phyloP scores from a whole-genome alignment of 2,888 invertebrate species.

The Dioctria rufipes region DNA sequence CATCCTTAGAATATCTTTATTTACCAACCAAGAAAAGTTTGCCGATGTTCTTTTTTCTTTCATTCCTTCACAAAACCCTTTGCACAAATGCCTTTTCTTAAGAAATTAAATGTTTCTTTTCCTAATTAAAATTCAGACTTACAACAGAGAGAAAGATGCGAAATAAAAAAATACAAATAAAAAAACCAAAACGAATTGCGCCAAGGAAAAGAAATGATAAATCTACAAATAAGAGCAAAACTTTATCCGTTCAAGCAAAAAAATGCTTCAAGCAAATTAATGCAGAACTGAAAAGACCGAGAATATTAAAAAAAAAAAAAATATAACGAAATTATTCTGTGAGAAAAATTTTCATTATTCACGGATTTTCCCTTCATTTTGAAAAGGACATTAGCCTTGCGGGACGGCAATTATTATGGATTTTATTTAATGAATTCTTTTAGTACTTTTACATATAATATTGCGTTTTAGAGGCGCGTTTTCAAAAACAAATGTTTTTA shows the following conservation, averaged over 20 bases:
- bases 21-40: slow-evolving; percentile 21
- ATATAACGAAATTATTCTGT: slow-evolving; percentile 38
- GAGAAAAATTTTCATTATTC: slow-evolving; percentile 50
- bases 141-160: neutral
- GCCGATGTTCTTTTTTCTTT: slow-evolving; percentile 11
- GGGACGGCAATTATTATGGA: neutral
- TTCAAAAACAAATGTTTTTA: too few species aligned
- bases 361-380: slow-evolving; percentile 35
- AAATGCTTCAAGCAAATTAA: slow-evolving; percentile 43
- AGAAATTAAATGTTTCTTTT: slow-evolving; percentile 54
- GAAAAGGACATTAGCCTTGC: slow-evolving; percentile 9
- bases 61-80: slow-evolving; percentile 33
- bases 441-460: too few species aligned
- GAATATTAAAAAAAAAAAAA: slow-evolving; percentile 28
- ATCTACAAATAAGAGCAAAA: slow-evolving; percentile 49
- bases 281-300: slow-evolving; percentile 21
- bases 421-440: too few species aligned
- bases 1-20: too few species aligned
- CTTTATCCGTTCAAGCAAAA: slow-evolving; percentile 33
- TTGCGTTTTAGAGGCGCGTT: too few species aligned
- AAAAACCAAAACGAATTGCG: neutral
- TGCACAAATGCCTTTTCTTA: slow-evolving; percentile 40
- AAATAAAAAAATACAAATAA: neutral
- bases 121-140: slow-evolving; percentile 54
- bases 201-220: slow-evolving; percentile 39